Evolutionary conservation across 2,113 vertebrate genomes (phyloP), one percentile per base, ranked within the genome.

Genomic region (Scomber colias): DNA sequence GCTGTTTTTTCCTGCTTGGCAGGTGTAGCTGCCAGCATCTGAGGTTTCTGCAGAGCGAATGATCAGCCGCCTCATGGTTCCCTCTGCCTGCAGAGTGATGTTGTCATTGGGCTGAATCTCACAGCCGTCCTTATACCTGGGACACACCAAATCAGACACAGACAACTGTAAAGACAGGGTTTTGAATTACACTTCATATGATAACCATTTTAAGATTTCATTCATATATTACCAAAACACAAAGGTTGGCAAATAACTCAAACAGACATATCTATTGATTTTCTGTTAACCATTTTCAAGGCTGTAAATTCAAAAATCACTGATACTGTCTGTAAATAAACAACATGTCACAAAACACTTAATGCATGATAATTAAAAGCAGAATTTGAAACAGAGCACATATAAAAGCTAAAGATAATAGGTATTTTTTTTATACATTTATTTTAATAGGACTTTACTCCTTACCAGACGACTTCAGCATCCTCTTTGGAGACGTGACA

Each of bases 11-110:
- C 89, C 94, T 4, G 92, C 86, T 55, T 90, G 83, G 66, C 95
- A 96, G 16, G 75, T 87, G 63, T 96, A 96, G 21, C 54, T 83
- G 13, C 95, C 95, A 21, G 92, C 92, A 17, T 96, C 93, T 10
- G 83, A 76, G 14, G 68, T 71, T 3, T 91, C 83, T 17, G 94
- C 92, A 45, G 94, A 95, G 48, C 94, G 94, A 35, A 96, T 93
- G 61, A 95, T 94, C 46, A 96, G 80, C 79, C 94, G 91, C 83
- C 94, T 87, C 80, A 94, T 87, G 64, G 87, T 90, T 70, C 92
- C 93, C 46, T 95, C 90, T 11, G 86, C 75, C 79, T 96, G 94
- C 45, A 95, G 71, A 19, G 92, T 94, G 45, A 96, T 68, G 70
- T 94, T 94, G 53, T 95, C 93, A 56, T 74, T 85, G 7, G 91